Percentiles rank a stretch among this genome's conserved stretches.
Conservation (phyloP, 2,888 invertebrate genomes). For the Rhagophthalmus giganteus region DNA sequence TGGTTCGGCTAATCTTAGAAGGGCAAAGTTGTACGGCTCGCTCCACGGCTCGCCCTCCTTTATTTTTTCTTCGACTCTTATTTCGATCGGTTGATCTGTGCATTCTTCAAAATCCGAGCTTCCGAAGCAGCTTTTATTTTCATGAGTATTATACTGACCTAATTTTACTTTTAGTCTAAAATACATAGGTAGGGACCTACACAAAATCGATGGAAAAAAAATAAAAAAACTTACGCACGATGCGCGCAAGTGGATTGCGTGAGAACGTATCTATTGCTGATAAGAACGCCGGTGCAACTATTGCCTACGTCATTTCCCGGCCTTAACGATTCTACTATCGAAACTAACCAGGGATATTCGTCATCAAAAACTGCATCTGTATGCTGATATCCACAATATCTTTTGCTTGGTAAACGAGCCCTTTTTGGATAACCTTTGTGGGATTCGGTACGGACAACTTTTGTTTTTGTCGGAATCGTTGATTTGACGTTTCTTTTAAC, state of each 20-base stretch:
- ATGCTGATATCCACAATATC: conserved; percentile 9
- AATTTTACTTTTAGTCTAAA: conserved; percentile 8
- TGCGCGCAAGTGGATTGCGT: background rate
- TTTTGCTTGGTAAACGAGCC: background rate
- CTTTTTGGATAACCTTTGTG: background rate
- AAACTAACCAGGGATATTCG: conserved; percentile 12
- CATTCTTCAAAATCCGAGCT: conserved; percentile 3
- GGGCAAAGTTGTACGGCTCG: conserved; percentile 10
- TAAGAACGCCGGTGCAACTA: conserved; percentile 9
- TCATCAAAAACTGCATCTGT: conserved; percentile 8
- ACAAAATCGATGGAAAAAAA: background rate
- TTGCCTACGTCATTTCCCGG: background rate
- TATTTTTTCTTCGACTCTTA: conserved; percentile 5
- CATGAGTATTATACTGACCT: conserved; percentile 10
- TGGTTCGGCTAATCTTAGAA: conserved; percentile 8
- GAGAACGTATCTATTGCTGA: background rate
- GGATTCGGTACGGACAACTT: too few relatives aligned
- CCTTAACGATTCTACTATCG: background rate
- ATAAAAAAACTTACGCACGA: background rate
- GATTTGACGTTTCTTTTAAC: background rate
- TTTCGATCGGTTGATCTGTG: conserved; percentile 1
- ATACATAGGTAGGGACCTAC: too few relatives aligned
- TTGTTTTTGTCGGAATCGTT: background rate
- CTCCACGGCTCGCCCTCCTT: conserved; percentile 6
- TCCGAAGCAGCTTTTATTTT: conserved; percentile 8